Conservation (phyloP, 2,113 vertebrate genomes). For the Ochotona princeps region DNA sequence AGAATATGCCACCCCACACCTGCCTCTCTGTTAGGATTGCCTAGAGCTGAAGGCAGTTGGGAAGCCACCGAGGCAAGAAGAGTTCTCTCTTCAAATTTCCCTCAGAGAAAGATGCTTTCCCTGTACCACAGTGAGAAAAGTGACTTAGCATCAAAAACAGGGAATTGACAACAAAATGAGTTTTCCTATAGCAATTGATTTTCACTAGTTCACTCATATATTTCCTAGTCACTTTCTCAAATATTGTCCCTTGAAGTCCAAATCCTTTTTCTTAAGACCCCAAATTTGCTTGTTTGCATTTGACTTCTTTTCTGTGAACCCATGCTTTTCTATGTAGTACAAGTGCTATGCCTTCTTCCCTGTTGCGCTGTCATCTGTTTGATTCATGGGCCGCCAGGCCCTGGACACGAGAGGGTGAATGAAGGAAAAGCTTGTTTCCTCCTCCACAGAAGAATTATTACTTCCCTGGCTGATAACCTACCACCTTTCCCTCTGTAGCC, state of each 20-base stretch:
- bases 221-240: not conserved
- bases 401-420: not conserved
- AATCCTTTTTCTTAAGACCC: constrained; percentile 1
- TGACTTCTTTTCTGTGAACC: constrained; percentile 26
- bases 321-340: constrained; percentile 22
- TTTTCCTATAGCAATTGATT: not conserved
- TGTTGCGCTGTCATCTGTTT: not conserved
- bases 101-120: not conserved
- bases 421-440: constrained; percentile 29
- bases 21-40: not conserved
- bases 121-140: not conserved
- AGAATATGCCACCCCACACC: not conserved
- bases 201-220: not conserved
- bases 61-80: not conserved
- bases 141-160: not conserved
- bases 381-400: not conserved
- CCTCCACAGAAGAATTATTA: not conserved
- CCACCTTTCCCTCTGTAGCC: not conserved
- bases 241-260: not conserved
- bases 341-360: not conserved
- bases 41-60: not conserved
- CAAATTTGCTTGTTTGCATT: not conserved
- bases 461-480: not conserved
- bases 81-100: not conserved
- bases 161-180: not conserved